A percentile compares a stretch with the other conserved stretches of the same genome.
Evolutionary conservation across 2,113 vertebrate species (phyloP).

Genomic region (Tapirus terrestris): DNA sequence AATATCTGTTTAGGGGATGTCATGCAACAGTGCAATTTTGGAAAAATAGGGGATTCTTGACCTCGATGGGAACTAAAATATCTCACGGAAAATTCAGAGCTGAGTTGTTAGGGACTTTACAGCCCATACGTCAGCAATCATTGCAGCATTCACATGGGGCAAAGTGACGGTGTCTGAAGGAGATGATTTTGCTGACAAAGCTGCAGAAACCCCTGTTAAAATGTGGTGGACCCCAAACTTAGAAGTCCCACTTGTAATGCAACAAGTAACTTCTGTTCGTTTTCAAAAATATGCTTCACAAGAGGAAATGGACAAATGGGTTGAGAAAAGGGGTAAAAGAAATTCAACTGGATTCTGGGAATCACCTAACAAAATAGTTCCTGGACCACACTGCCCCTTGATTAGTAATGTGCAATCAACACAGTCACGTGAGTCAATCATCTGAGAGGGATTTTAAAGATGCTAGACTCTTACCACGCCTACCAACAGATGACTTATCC

Average conservation of each 20-base stretch:
- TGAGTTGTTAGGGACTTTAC: neutral
- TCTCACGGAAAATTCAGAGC: neutral
- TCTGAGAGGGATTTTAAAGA: neutral
- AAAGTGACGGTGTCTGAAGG: neutral
- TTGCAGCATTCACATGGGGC: neutral
- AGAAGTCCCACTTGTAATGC: neutral
- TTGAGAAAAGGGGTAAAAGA: neutral
- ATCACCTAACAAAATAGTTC: neutral
- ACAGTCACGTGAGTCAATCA: neutral
- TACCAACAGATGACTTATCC: neutral
- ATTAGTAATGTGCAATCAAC: neutral
- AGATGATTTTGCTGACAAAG: neutral
- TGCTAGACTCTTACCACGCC: neutral
- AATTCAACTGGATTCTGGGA: neutral
- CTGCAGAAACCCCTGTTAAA: neutral
- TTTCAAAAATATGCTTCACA: neutral
- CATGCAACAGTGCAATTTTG: neutral
- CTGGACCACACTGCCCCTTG: neutral
- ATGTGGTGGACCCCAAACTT: rapidly evolving
- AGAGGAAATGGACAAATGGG: neutral
- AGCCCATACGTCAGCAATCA: neutral
- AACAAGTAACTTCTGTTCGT: neutral
- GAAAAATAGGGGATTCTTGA: neutral
- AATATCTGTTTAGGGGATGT: neutral
- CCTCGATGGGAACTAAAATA: neutral